phyloP scores from a whole-genome alignment of 2,888 invertebrate genomes.

The Leptothorax acervorum region DNA sequence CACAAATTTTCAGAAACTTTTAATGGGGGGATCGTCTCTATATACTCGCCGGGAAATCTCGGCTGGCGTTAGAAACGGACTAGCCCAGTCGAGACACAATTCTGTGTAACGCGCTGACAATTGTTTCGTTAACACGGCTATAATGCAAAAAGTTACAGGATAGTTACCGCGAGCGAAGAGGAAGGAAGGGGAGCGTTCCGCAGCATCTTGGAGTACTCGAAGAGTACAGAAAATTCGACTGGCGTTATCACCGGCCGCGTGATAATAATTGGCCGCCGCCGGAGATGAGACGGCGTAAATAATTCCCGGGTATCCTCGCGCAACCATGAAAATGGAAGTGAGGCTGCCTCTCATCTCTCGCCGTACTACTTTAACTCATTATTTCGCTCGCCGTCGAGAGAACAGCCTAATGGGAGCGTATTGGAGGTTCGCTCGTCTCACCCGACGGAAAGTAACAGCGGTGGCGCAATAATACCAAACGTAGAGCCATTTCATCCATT shows the following conservation, averaged over 20 bases:
- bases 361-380: conserved; percentile 38
- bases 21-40: conserved; percentile 10
- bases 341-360: conserved; percentile 28
- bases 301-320: conserved; percentile 33
- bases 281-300: conserved; percentile 48
- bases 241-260: conserved; percentile 32
- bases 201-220: neutral
- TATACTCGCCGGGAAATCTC: neutral
- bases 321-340: conserved; percentile 43
- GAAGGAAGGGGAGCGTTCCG: neutral
- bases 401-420: conserved; percentile 41
- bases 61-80: neutral
- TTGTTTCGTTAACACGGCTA: conserved; percentile 51
- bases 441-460: conserved; percentile 35
- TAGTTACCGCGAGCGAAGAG: conserved; percentile 19
- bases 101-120: conserved; percentile 20
- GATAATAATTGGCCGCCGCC: conserved; percentile 36
- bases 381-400: conserved; percentile 16
- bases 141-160: conserved; percentile 46
- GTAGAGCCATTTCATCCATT: conserved; percentile 42
- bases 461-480: conserved; percentile 50
- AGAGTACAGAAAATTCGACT: conserved; percentile 38
- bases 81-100: neutral
- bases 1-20: conserved; percentile 31
- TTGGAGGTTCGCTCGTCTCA: conserved; percentile 20